These are phyloP conservation scores for Jaculus jaculus DNA, from an alignment of 2,113 vertebrate species.

Conservation along the genomic window DNA sequence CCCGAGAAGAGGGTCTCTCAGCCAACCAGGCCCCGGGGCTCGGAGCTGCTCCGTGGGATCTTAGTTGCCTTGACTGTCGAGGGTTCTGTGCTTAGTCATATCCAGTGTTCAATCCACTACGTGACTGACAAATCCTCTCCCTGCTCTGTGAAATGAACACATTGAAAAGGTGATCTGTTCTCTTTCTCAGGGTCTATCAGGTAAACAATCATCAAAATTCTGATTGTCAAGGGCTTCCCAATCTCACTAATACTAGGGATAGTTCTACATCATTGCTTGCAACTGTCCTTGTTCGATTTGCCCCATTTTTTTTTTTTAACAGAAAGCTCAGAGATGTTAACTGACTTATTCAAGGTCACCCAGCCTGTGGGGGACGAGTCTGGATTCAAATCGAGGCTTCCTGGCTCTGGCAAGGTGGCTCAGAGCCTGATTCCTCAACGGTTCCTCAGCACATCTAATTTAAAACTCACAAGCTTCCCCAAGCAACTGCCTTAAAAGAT, in stretches of 20 bases:
- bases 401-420: not conserved
- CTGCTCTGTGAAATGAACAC: not conserved
- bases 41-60: not conserved
- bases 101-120: not conserved
- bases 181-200: not conserved
- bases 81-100: not conserved
- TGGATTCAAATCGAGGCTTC: not conserved
- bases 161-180: not conserved
- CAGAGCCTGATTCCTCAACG: not conserved
- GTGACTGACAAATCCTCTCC: not conserved
- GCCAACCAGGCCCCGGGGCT: not conserved
- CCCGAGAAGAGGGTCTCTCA: fast-evolving
- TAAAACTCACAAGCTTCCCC: not conserved
- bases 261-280: fast-evolving
- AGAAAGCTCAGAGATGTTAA: not conserved
- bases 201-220: not conserved
- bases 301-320: not conserved
- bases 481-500: not conserved
- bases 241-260: not conserved
- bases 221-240: not conserved
- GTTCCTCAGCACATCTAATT: not conserved
- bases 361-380: not conserved
- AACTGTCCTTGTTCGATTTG: not conserved
- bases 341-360: not conserved
- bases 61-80: not conserved